Percentiles rank a stretch among this genome's conserved stretches.
These are phyloP conservation scores for Sorex araneus DNA, from an alignment of 2,113 vertebrate species.

Conservation along the genomic window DNA sequence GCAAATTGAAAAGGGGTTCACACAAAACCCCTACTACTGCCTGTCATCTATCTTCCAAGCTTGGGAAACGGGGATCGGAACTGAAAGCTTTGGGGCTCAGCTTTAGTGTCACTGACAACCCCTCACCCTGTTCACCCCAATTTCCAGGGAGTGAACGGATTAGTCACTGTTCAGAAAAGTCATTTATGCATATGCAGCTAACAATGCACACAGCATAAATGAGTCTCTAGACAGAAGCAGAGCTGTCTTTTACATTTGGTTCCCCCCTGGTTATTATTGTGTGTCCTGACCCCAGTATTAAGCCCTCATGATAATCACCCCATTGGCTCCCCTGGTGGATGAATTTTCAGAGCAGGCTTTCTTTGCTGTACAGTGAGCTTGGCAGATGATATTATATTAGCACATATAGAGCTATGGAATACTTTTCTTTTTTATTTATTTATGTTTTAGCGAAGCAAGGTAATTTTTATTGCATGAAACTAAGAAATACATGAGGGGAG, in stretches of 20 bases:
- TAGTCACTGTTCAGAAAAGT: neutral
- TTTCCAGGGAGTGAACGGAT: neutral
- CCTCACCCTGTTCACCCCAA: no score
- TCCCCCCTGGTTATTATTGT: neutral
- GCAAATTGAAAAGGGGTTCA: slow-evolving; percentile 62
- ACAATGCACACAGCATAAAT: neutral
- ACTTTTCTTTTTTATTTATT: no score
- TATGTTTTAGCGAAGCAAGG: no score
- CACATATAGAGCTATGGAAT: neutral
- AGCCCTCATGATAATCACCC: neutral
- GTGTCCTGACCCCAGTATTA: neutral
- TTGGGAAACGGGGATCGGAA: neutral
- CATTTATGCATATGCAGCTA: neutral
- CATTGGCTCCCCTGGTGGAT: no score
- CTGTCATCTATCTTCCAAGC: slow-evolving; percentile 50
- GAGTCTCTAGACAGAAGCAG: neutral
- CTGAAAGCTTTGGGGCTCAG: neutral
- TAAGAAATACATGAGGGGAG: no score
- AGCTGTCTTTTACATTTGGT: neutral
- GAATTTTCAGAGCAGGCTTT: neutral
- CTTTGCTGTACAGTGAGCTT: neutral
- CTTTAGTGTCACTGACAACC: neutral
- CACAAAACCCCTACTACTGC: slow-evolving; percentile 50
- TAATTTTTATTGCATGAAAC: no score
- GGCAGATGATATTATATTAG: neutral